Evolutionary conservation across 1,140 invertebrate species (phyloP), one percentile per base, ranked within the genome.

Genomic region (Wasmannia auropunctata): DNA sequence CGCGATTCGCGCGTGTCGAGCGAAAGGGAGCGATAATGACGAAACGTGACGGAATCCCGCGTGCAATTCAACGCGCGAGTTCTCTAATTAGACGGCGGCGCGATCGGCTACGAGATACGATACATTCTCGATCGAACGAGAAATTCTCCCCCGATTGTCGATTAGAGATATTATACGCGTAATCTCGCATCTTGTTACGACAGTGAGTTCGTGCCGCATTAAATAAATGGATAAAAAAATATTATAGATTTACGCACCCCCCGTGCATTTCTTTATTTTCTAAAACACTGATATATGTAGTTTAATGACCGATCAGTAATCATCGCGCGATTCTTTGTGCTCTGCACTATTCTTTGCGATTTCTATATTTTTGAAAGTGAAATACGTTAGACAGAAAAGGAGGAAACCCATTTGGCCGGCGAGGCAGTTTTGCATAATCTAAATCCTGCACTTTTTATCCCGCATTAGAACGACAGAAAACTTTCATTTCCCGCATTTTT

Each of bases 1-100:
- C 65, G 62, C 85, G 22, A 80, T 83, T 75, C 63, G 46, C n/a
- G 31, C 31, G 69, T 72, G 31, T 79, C 62, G 56, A 43, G 25
- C 25, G 46, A 70, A 67, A 62, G 34, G 56, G 31, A 25, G 34
- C 28, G 60, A 43, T 49, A 81, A 81, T 46, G 37, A 69, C 40
- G 51, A 70, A n/a, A 62, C 51, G 65, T 22, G 85, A 56, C 16
- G 69, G 60, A 69, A 85, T 75, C 28, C 31, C 49, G 34, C 19
- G 56, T 63, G 25, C 19, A 81, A 72, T 56, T 77, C 51, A 3
- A 77, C 58, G 43, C 40, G n/a, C 16, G n/a, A 46, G 7, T 34
- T 31, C 25, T 34, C n/a, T 69, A 58, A 86, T 69, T 56, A 43
- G 1, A n/a, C 31, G 8, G 11, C 19, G 31, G 51, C 31, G 56